Percentiles rank a stretch among this genome's conserved stretches.
Evolutionary conservation across 2,888 invertebrate species (phyloP).

Genomic region (Drosophila limbata): DNA sequence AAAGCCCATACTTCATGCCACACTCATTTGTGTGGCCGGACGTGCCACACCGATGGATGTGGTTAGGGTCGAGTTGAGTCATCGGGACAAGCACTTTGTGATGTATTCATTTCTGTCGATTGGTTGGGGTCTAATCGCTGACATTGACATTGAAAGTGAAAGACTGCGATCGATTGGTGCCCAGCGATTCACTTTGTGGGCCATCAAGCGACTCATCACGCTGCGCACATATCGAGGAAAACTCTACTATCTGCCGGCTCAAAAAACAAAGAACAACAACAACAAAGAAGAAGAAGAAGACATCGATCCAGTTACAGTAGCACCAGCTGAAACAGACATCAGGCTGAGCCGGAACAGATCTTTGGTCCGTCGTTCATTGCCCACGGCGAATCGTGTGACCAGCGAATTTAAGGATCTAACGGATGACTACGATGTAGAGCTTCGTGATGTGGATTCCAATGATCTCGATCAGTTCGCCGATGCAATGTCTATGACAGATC

Average conservation of each 20-base stretch:
- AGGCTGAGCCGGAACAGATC: constrained; percentile 1
- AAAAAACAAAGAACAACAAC: neutral
- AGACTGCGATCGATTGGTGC: constrained; percentile 94
- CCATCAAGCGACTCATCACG: constrained; percentile 93
- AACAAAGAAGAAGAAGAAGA: neutral
- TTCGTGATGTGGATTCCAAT: constrained; percentile 20
- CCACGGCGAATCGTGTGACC: neutral
- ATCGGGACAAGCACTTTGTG: constrained; percentile 84
- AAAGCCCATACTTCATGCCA: constrained; percentile 92
- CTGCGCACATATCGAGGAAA: constrained; percentile 94
- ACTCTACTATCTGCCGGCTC: constrained; percentile 91
- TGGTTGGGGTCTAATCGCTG: constrained; percentile 98
- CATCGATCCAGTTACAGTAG: neutral
- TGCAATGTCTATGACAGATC: constrained; percentile 85
- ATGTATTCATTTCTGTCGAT: constrained; percentile 97
- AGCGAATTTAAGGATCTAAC: constrained; percentile 49
- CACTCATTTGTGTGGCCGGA: constrained; percentile 91
- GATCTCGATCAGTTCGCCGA: constrained; percentile 67
- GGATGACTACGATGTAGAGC: constrained; percentile 47
- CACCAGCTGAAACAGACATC: neutral
- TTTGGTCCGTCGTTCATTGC: constrained; percentile 29
- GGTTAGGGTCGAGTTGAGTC: constrained; percentile 92
- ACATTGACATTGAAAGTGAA: constrained; percentile 99
- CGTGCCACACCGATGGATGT: constrained; percentile 93
- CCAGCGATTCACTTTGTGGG: constrained; percentile 96